phyloP scores from a whole-genome alignment of 2,797 vertebrate species.

The Arnoldichthys spilopterus region DNA sequence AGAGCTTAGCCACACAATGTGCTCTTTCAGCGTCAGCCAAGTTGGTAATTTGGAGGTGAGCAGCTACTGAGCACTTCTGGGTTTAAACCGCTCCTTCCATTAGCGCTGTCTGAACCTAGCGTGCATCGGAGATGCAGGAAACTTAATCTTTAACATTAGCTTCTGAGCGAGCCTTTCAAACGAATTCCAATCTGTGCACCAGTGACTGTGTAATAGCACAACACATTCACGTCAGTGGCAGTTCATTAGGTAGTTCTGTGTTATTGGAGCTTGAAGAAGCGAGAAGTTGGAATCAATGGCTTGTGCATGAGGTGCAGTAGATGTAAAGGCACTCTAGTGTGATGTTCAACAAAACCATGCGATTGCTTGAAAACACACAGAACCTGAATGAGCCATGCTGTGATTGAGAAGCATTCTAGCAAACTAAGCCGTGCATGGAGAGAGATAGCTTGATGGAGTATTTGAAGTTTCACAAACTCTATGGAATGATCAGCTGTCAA shows the following conservation, averaged over 20 bases:
- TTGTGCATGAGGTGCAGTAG: constrained; percentile 13
- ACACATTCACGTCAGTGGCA: constrained; percentile 38
- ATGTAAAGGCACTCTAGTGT: constrained; percentile 16
- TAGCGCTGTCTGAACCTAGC: constrained; percentile 55
- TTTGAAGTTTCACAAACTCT: constrained; percentile 22
- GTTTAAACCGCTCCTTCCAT: constrained; percentile 59
- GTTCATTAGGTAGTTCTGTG: constrained; percentile 46
- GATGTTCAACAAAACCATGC: constrained; percentile 38
- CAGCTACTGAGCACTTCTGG: constrained; percentile 57
- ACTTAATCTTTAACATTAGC: constrained; percentile 61
- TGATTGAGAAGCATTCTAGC: constrained; percentile 2
- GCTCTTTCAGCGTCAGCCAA: constrained; percentile 63
- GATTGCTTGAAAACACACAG: constrained; percentile 18
- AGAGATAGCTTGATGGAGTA: constrained; percentile 33
- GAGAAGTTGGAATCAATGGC: constrained; percentile 25
- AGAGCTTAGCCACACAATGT: constrained; percentile 62
- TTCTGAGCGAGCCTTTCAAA: constrained; percentile 50
- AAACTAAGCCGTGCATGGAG: constrained; percentile 27
- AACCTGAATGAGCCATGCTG: constrained; percentile 24
- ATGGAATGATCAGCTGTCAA: constrained; percentile 10
- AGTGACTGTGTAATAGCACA: constrained; percentile 42
- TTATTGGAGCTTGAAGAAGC: constrained; percentile 34
- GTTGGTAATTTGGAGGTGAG: constrained; percentile 62
- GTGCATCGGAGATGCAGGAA: constrained; percentile 51
- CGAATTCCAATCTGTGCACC: constrained; percentile 49